phyloP scores from a whole-genome alignment of 2,888 invertebrate species.

The Abscondita cerata region DNA sequence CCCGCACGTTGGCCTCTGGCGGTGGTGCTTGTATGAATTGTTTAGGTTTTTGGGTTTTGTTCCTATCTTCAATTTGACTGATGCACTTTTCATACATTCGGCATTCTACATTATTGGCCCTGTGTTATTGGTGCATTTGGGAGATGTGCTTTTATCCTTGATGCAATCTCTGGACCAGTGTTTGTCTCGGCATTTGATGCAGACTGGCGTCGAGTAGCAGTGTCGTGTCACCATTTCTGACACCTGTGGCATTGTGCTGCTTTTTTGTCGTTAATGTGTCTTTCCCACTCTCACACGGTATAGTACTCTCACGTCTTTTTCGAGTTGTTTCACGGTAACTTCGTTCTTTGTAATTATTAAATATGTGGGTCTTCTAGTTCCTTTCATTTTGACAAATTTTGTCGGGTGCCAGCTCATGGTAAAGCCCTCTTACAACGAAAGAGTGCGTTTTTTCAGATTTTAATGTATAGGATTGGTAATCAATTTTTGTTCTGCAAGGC shows the following conservation, averaged over 20 bases:
- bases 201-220: too few relatives aligned
- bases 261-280: too few relatives aligned
- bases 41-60: too few relatives aligned
- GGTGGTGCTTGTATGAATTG: too few relatives aligned
- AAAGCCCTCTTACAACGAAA: background rate
- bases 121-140: slow-evolving; percentile 42
- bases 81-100: too few relatives aligned
- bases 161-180: too few relatives aligned
- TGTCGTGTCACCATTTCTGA: too few relatives aligned
- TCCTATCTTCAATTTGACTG: too few relatives aligned
- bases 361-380: slow-evolving; percentile 20
- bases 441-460: background rate
- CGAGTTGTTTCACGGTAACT: background rate
- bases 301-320: background rate
- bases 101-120: slow-evolving; percentile 38
- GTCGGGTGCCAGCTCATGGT: background rate
- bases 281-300: slow-evolving; percentile 37
- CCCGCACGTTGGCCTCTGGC: too few relatives aligned
- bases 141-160: too few relatives aligned
- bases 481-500: background rate
- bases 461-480: background rate
- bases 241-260: too few relatives aligned
- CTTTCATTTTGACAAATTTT: background rate
- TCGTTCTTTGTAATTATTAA: background rate
- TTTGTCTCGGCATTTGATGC: too few relatives aligned